These are phyloP conservation scores for Amphiprion ocellaris DNA, from an alignment of 2,113 vertebrate species.

Conservation along the genomic window DNA sequence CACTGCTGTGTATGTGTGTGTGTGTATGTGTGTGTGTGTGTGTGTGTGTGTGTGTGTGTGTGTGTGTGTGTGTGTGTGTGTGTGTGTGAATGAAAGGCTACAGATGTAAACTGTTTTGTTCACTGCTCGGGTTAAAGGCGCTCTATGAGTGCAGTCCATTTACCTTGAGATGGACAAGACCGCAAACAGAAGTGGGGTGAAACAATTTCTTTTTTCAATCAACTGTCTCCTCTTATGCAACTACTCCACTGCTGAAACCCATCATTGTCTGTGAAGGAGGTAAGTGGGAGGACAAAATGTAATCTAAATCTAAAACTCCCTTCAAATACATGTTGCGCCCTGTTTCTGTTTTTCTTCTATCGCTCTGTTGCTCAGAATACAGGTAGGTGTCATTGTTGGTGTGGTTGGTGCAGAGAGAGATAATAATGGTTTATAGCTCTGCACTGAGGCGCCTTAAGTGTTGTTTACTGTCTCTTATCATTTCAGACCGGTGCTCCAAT, in stretches of 20 bases:
- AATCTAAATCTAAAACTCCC: constrained; percentile 19
- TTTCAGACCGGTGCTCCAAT: neutral
- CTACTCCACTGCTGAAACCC: neutral
- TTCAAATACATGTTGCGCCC: neutral
- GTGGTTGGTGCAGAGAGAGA: neutral
- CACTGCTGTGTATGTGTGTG: too few species aligned
- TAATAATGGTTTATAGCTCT: neutral
- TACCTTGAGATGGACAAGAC: neutral
- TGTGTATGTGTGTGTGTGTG: too few species aligned
- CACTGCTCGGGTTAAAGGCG: neutral
- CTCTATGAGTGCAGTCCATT: neutral
- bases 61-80: too few species aligned
- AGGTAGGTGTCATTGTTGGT: constrained; percentile 15
- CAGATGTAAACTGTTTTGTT: too few species aligned
- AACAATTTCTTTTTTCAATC: constrained; percentile 12
- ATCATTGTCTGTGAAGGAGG: neutral
- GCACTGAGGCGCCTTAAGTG: neutral
- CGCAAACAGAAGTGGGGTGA: constrained; percentile 5
- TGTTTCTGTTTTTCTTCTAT: neutral
- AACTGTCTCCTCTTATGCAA: neutral
- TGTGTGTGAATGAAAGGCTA: too few species aligned
- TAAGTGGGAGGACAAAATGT: neutral
- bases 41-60: too few species aligned
- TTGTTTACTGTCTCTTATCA: neutral
- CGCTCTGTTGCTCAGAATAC: neutral